Percentiles rank a stretch among this genome's conserved stretches.
Evolutionary conservation across 2,888 invertebrate species (phyloP).

Genomic region (Leptopilina syphax): DNA sequence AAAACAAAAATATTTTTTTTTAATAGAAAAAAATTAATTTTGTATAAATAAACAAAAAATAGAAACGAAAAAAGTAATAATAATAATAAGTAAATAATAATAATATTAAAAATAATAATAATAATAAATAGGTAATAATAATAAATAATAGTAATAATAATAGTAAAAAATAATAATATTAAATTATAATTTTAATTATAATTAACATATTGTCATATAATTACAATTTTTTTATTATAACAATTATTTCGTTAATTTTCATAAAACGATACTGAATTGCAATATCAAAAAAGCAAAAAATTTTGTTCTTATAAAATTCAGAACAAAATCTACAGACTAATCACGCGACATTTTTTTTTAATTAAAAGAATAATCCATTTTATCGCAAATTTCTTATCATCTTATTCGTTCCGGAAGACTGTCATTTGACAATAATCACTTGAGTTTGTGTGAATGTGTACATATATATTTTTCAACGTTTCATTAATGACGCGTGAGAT

Average conservation of each 20-base stretch:
- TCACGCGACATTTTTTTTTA: not conserved
- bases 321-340: not conserved
- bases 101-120: too few species aligned
- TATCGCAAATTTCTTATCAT: not conserved
- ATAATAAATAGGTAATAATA: too few species aligned
- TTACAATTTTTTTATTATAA: too few species aligned
- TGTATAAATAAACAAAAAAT: too few species aligned
- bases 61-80: too few species aligned
- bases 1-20: too few species aligned
- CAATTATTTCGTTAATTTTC: not conserved
- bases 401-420: not conserved
- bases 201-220: too few species aligned
- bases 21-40: too few species aligned
- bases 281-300: not conserved
- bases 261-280: not conserved
- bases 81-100: too few species aligned
- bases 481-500: not conserved
- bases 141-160: too few species aligned
- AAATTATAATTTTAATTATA: too few species aligned
- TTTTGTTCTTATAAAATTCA: not conserved
- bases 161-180: too few species aligned
- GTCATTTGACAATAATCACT: not conserved
- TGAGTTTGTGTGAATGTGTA: not conserved
- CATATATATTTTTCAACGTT: not conserved
- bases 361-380: not conserved